Percentiles rank a stretch among this genome's conserved stretches.
These are phyloP conservation scores for Tenthredo livida DNA, from an alignment of 2,888 invertebrate genomes.

Conservation along the genomic window DNA sequence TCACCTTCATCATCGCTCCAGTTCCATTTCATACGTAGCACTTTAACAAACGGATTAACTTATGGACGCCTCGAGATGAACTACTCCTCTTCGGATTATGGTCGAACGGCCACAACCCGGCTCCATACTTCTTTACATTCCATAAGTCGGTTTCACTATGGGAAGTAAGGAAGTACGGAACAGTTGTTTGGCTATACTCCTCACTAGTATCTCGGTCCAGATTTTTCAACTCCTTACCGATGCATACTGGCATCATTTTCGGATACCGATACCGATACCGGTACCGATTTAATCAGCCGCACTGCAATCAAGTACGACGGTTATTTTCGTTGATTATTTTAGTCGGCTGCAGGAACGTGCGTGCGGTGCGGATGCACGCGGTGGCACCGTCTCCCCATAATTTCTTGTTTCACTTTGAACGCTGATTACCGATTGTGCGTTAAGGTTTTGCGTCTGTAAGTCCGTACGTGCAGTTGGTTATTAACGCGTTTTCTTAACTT, in stretches of 20 bases:
- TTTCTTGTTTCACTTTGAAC: neutral
- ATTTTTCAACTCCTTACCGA: neutral
- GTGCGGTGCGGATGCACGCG: no score
- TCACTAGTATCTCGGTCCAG: constrained; percentile 31
- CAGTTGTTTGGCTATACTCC: constrained; percentile 81
- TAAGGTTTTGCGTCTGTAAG: no score
- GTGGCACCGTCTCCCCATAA: neutral
- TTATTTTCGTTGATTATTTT: neutral
- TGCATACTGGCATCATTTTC: neutral
- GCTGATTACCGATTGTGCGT: no score
- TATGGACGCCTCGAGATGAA: neutral
- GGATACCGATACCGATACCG: neutral
- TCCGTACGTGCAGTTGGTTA: neutral
- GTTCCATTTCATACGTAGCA: neutral
- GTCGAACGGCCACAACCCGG: constrained; percentile 75
- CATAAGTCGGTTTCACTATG: constrained; percentile 93
- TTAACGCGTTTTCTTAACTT: neutral
- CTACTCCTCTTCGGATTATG: neutral
- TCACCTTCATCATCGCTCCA: neutral
- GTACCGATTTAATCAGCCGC: neutral
- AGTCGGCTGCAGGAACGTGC: no score
- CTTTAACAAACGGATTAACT: neutral
- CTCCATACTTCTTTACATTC: constrained; percentile 99
- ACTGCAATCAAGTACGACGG: neutral
- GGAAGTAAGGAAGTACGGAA: constrained; percentile 98